Evolutionary conservation across 2,797 vertebrate genomes (phyloP), one percentile per base, ranked within the genome.

Genomic region (Cyprinodon diabolis): DNA sequence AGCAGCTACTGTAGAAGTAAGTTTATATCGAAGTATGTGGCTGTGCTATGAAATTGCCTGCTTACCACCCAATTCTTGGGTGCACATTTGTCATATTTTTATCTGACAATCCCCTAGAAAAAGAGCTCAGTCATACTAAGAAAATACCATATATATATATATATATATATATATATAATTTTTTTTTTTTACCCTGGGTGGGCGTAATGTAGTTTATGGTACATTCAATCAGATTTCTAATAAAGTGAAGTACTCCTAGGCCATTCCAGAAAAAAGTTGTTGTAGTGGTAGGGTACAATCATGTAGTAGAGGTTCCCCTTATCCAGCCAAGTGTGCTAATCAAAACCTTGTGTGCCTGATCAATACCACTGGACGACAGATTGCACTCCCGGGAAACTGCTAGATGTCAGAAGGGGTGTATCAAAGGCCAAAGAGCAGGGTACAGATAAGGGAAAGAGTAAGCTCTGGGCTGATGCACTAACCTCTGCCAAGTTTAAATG

Each of bases 331-430:
- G 93, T 85, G 93, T 92, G 90, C 92, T 93, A 93, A 94, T 94
- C 94, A 94, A 93, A 93, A 91, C 89, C 86, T 73, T 81, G 86
- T 91, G 81, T 69, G 84, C 77, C 77, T 88, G 93, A 95, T 96
- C 94, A 90, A 95, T 95, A 94, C 78, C 79, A 76, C 85, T 78
- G 89, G 91, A 94, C 92, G 91, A 87, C 91, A 93, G 91, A 95
- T 94, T 93, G 91, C 92, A 91, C 94, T 93, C 91, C 78, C 67
- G 90, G 89, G 93, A 83, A 84, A 83, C 72, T 68, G 76, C 78
- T 57, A 54, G 78, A 84, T 83, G 88, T 87, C 84, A 73, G 77
- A 84, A 80, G 40, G 83, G 84, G 84, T 87, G 87, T 84, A 87
- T 89, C 88, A 89, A 83, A 84, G 87, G 84, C 79, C 71, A 68